phyloP scores from a whole-genome alignment of 2,888 invertebrate genomes.

The Linyphia triangularis region DNA sequence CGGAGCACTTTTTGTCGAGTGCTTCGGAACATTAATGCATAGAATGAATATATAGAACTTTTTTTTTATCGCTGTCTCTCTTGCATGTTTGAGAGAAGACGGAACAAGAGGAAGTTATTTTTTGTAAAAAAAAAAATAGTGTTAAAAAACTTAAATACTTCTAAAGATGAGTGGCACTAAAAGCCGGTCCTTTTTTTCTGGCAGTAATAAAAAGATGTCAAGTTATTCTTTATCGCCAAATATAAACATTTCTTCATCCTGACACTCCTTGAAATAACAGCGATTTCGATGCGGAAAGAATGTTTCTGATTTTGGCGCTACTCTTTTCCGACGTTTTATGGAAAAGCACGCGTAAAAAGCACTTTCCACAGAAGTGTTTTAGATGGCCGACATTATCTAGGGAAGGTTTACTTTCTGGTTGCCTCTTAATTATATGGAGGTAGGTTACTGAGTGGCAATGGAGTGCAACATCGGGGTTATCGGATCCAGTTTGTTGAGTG shows the following conservation, averaged over 20 bases:
- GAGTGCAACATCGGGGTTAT: background rate
- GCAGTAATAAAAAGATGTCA: slow-evolving; percentile 55
- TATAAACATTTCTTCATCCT: slow-evolving; percentile 58
- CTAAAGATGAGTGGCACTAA: slow-evolving; percentile 54
- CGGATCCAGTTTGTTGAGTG: background rate
- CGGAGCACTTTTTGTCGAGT: slow-evolving; percentile 41
- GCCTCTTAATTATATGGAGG: background rate
- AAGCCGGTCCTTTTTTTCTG: slow-evolving; percentile 24
- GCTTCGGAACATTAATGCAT: slow-evolving; percentile 34
- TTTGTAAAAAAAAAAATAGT: slow-evolving; percentile 8
- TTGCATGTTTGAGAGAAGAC: background rate
- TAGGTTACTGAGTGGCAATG: background rate
- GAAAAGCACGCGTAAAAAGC: background rate
- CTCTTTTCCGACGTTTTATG: background rate
- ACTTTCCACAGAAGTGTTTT: background rate
- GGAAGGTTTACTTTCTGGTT: background rate
- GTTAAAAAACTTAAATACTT: slow-evolving; percentile 21
- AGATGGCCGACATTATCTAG: background rate
- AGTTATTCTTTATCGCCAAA: slow-evolving; percentile 59
- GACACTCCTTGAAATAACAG: slow-evolving; percentile 46
- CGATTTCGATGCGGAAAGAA: slow-evolving; percentile 17
- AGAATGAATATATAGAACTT: slow-evolving; percentile 34
- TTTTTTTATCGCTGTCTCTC: background rate
- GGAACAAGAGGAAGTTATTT: slow-evolving; percentile 7
- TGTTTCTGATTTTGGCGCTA: background rate